Evolutionary conservation across 2,113 vertebrate genomes (phyloP).

Genomic region (Callionymus lyra): DNA sequence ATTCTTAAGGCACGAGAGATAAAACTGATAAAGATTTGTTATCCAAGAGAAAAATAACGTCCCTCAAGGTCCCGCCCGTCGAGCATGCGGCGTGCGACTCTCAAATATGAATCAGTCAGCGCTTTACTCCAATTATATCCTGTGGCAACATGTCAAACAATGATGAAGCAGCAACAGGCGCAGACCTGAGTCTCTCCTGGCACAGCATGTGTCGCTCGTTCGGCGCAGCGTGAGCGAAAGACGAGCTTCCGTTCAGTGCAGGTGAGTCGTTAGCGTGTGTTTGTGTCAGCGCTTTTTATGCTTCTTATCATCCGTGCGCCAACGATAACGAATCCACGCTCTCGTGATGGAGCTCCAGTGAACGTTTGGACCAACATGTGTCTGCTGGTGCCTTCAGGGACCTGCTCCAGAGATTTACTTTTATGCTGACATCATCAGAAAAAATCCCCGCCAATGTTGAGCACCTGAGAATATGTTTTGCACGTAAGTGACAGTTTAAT

Average conservation of each 20-base stretch:
- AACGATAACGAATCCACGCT: slow-evolving; percentile 38
- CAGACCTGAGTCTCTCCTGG: slow-evolving; percentile 6
- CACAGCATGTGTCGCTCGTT: slow-evolving; percentile 10
- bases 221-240: neutral
- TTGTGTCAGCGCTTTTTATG: slow-evolving; percentile 41
- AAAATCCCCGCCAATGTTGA: neutral
- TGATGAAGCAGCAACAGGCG: slow-evolving; percentile 23
- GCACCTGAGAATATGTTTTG: no score
- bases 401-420: slow-evolving; percentile 1
- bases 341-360: slow-evolving; percentile 15
- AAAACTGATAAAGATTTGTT: no score
- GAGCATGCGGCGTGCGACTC: slow-evolving; percentile 15
- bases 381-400: slow-evolving; percentile 13
- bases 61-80: neutral
- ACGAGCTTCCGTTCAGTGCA: slow-evolving; percentile 2
- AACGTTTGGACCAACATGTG: slow-evolving; percentile 15
- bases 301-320: slow-evolving; percentile 38
- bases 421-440: slow-evolving; percentile 4
- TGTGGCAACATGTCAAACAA: slow-evolving; percentile 33
- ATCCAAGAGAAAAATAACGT: no score
- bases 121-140: slow-evolving; percentile 39
- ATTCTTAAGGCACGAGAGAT: no score
- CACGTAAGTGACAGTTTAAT: no score
- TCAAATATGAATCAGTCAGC: slow-evolving; percentile 52
- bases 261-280: slow-evolving; percentile 10